A percentile compares a stretch with the other conserved stretches of the same genome.
Conservation (phyloP, 2,888 invertebrate genomes). For the Teleiodes luculella region DNA sequence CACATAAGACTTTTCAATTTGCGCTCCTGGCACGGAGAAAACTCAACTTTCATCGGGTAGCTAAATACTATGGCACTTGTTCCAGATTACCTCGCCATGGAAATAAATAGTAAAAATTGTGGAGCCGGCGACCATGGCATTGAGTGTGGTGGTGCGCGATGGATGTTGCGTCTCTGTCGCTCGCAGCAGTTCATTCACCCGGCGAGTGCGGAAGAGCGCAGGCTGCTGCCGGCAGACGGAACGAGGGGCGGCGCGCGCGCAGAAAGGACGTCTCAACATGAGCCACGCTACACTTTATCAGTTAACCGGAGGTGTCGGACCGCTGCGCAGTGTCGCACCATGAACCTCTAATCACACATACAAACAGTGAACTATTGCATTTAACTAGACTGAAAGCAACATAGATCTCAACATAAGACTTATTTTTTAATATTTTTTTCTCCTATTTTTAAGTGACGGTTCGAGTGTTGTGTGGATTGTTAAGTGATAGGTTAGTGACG, state of each 20-base stretch:
- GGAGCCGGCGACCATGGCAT: slow-evolving; percentile 69
- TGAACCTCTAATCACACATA: slow-evolving; percentile 55
- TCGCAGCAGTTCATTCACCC: slow-evolving; percentile 73
- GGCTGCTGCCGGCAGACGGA: background rate
- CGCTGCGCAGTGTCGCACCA: slow-evolving; percentile 60
- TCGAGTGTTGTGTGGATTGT: slow-evolving; percentile 64
- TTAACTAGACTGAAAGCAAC: slow-evolving; percentile 75
- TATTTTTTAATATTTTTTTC: slow-evolving; percentile 48
- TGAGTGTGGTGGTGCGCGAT: slow-evolving; percentile 41
- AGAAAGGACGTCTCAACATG: slow-evolving; percentile 74
- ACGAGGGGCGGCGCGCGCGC: slow-evolving; percentile 38
- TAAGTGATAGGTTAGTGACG: slow-evolving; percentile 58
- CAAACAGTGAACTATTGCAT: slow-evolving; percentile 55
- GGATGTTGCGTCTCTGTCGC: slow-evolving; percentile 52
- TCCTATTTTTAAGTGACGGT: slow-evolving; percentile 65
- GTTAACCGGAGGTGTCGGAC: slow-evolving; percentile 71
- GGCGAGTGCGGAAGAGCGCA: slow-evolving; percentile 65
- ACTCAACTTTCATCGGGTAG: slow-evolving; percentile 15
- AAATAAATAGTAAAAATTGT: slow-evolving; percentile 58
- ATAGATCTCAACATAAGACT: slow-evolving; percentile 77
- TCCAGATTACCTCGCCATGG: slow-evolving; percentile 58
- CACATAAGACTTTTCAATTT: slow-evolving; percentile 2
- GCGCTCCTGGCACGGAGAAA: slow-evolving; percentile 7
- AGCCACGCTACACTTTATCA: slow-evolving; percentile 62
- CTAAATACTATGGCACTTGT: slow-evolving; percentile 42